Percentiles rank a stretch among this genome's conserved stretches.
These are phyloP conservation scores for Papilio dardanus DNA, from an alignment of 1,140 invertebrate species.

Conservation along the genomic window DNA sequence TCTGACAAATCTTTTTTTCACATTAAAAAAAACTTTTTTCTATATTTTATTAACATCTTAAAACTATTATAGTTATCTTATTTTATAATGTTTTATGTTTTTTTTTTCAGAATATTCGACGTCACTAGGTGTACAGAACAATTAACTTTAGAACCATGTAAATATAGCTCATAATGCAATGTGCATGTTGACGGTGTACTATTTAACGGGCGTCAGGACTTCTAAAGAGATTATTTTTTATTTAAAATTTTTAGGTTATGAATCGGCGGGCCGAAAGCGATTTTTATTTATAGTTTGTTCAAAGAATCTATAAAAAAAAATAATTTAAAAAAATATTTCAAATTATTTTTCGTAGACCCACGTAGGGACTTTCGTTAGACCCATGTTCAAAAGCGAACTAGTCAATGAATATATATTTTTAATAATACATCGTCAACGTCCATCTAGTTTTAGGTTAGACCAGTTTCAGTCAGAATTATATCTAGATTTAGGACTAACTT, in stretches of 20 bases:
- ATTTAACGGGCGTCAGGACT: constrained; percentile 9
- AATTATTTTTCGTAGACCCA: too few species aligned
- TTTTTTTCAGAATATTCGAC: constrained; percentile 39
- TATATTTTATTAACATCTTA: too few species aligned
- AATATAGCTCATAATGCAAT: constrained; percentile 34
- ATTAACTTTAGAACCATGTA: constrained; percentile 38
- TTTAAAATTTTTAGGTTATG: background rate
- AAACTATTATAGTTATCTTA: too few species aligned
- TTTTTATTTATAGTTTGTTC: background rate
- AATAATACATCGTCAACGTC: constrained; percentile 65
- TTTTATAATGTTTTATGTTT: too few species aligned
- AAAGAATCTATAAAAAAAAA: background rate
- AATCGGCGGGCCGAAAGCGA: background rate
- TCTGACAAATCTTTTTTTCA: too few species aligned
- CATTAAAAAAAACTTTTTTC: too few species aligned
- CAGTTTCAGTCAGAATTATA: background rate
- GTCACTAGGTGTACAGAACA: constrained; percentile 23
- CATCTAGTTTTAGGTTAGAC: constrained; percentile 39
- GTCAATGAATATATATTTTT: background rate
- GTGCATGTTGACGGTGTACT: constrained; percentile 38
- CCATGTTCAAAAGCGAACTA: constrained; percentile 6
- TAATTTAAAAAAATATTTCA: background rate
- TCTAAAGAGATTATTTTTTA: background rate
- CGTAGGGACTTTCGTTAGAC: background rate
- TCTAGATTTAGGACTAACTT: constrained; percentile 10